These are phyloP conservation scores for Ferdinandea cuprea DNA, from an alignment of 2,888 invertebrate species.

Conservation along the genomic window DNA sequence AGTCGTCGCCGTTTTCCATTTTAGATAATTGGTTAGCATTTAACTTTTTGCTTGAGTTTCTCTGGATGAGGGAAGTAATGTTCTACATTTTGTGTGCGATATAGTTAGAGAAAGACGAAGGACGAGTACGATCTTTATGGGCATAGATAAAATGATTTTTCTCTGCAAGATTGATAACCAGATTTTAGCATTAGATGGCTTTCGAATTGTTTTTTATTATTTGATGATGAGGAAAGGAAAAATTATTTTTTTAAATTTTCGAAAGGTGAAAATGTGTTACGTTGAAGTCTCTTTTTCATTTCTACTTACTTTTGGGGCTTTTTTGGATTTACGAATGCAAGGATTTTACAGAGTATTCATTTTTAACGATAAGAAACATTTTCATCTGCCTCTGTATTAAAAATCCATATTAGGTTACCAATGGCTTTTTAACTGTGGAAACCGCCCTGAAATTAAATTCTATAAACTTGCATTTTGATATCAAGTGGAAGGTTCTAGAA, in stretches of 20 bases:
- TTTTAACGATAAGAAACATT: too few species aligned
- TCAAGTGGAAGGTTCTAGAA: too few species aligned
- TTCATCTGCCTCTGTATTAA: too few species aligned
- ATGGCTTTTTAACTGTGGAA: too few species aligned
- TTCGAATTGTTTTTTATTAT: conserved; percentile 44
- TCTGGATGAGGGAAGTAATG: conserved; percentile 11
- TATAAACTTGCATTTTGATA: too few species aligned
- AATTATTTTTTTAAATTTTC: neutral
- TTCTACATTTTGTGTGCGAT: conserved; percentile 34
- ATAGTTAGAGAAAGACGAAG: conserved; percentile 11
- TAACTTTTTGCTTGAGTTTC: conserved; percentile 52
- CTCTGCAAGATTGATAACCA: conserved; percentile 51
- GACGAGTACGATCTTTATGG: conserved; percentile 59
- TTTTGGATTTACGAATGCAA: too few species aligned
- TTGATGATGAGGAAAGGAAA: neutral
- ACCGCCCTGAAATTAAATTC: too few species aligned
- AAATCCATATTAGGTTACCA: too few species aligned
- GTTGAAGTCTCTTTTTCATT: too few species aligned
- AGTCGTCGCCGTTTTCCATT: conserved; percentile 61
- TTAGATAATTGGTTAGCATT: conserved; percentile 71
- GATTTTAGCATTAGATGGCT: conserved; percentile 61
- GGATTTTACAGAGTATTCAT: too few species aligned
- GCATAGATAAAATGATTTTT: conserved; percentile 51
- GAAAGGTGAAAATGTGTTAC: neutral
- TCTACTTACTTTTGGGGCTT: too few species aligned